Conservation (phyloP, 2,888 invertebrate species). For the Acronicta leporina region DNA sequence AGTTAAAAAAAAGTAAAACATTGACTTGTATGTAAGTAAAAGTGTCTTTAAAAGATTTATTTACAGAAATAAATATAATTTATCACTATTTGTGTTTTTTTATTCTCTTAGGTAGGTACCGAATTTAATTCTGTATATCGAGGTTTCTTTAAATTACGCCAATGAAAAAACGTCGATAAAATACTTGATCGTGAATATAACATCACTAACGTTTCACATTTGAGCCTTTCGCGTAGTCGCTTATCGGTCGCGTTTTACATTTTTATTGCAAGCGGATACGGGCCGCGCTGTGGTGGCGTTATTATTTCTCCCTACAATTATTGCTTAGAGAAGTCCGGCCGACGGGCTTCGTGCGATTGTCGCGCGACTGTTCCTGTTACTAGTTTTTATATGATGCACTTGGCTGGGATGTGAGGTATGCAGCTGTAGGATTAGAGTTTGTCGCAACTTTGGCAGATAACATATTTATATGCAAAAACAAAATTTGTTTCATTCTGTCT, state of each 20-base stretch:
- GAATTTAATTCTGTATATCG: no score
- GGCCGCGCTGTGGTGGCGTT: slow-evolving; percentile 83
- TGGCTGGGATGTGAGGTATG: slow-evolving; percentile 12
- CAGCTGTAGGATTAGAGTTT: no score
- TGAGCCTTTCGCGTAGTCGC: slow-evolving; percentile 83
- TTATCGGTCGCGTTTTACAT: slow-evolving; percentile 88
- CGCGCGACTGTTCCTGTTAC: slow-evolving; percentile 55
- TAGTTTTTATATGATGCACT: slow-evolving; percentile 27
- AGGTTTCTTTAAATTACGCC: no score
- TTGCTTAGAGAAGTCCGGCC: slow-evolving; percentile 82
- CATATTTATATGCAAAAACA: no score
- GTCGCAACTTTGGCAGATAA: no score
- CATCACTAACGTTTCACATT: slow-evolving; percentile 77
- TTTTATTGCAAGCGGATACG: slow-evolving; percentile 89
- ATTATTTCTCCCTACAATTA: slow-evolving; percentile 87
- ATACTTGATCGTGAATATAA: slow-evolving; percentile 2
- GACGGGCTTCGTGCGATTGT: slow-evolving; percentile 43
- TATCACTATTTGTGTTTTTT: no score
- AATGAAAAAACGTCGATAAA: background rate
- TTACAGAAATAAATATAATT: no score
- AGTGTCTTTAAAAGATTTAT: no score
- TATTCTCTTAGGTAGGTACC: no score
- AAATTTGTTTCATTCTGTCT: no score
- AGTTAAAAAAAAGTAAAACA: no score
- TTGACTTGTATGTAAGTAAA: no score